Conservation (phyloP, 2,113 vertebrate genomes). For the Lepisosteus osseus region DNA sequence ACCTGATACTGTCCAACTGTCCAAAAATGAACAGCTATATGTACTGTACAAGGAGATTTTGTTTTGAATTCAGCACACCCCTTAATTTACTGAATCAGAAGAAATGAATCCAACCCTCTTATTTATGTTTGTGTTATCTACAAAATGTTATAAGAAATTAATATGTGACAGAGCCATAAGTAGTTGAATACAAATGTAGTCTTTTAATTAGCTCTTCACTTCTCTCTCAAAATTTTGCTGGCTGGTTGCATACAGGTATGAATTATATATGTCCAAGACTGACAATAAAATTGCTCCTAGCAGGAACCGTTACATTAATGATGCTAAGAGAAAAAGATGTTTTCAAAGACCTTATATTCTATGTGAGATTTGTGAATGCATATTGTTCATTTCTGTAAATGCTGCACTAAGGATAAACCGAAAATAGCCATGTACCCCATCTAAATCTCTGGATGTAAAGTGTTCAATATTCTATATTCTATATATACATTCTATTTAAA, state of each 20-base stretch:
- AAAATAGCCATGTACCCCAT: neutral
- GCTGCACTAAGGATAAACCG: neutral
- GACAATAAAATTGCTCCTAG: constrained; percentile 10
- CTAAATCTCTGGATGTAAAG: too few relatives aligned
- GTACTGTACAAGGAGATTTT: too few relatives aligned
- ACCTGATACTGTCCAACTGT: constrained; percentile 41
- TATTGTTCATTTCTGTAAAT: neutral
- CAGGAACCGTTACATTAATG: constrained; percentile 17
- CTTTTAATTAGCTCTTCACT: constrained; percentile 20
- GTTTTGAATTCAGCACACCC: too few relatives aligned
- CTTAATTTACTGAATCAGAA: too few relatives aligned
- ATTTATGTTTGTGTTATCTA: too few relatives aligned
- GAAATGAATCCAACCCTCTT: too few relatives aligned
- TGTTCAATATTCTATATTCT: too few relatives aligned
- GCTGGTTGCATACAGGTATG: constrained; percentile 14
- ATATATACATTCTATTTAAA: too few relatives aligned
- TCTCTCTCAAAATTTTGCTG: constrained; percentile 8
- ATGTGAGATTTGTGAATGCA: neutral
- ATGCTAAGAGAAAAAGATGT: constrained; percentile 10
- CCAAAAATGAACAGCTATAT: constrained; percentile 32
- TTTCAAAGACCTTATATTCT: constrained; percentile 3
- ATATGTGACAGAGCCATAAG: neutral
- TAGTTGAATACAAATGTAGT: neutral
- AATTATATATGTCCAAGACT: constrained; percentile 22
- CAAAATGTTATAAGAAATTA: too few relatives aligned